Base-by-base conservation (phyloP, 2,888 invertebrate species). In the Zygothrica quintamaculata region DNA sequence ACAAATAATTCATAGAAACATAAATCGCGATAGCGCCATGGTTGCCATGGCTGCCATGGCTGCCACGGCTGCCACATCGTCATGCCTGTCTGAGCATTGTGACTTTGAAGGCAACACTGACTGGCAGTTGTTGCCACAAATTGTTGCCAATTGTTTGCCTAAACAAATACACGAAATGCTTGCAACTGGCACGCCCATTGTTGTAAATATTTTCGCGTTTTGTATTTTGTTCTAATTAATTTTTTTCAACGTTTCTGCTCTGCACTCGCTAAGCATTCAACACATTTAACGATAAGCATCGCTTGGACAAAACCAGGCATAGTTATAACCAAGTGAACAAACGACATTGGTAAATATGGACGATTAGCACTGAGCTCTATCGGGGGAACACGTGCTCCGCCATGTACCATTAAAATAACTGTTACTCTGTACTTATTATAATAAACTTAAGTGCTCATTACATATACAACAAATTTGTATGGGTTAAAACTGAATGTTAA, bases 181-280 rank as follows among this genome's bases (percentile, higher is more conserved):
- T 46, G 31, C 50, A 60, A 44, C 62, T 40, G 82, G 60, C 82
- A 87, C 82, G 82, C 82, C 82, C 87, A 82, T 85, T 87, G 66
- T 74, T 85, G 82, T 65, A 84, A 84, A 86, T 86, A 80, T 62
- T 74, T 80, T 61, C 71, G 74, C 77, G 77, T 80, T 80, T 71
- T 71, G 74, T 76, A 76, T 82, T 82, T 87, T 82, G 82, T 82
- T 82, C 82, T 82, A 87, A 85, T 82, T 82, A 82, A 82, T 85
- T 82, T 82, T 87, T 75, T 64, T 44, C 64, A 65, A 64, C 55
- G 57, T 2, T 5, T 22, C 3, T 2, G 56, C 60, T 67, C 46
- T 65, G 76, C 80, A 57, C 56, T 65, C 71, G 65, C 53, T 62
- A 51, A 66, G 57, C 84, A 79, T 64, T 82, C 84, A 82, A 85